Conservation (phyloP, 2,888 invertebrate genomes). For the Exephanes ischioxanthus region DNA sequence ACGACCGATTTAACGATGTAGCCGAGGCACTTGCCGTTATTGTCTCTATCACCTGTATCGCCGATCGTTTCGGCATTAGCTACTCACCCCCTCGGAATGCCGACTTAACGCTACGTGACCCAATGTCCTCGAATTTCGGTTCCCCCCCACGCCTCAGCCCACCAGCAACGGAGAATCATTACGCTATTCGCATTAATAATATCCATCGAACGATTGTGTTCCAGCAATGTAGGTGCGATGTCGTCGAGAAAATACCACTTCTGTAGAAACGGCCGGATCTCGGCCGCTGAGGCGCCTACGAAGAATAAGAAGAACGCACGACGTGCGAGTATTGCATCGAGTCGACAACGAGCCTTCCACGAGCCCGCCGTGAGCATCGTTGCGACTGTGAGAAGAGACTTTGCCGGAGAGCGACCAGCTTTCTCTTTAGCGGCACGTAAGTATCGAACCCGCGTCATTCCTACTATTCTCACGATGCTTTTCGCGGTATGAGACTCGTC, state of each 20-base stretch:
- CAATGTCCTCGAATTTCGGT: conserved; percentile 20
- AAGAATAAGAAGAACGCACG: conserved; percentile 8
- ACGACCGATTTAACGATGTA: neutral
- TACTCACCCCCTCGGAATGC: conserved; percentile 20
- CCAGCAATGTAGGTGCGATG: neutral
- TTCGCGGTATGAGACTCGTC: conserved; percentile 1
- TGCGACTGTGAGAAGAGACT: conserved; percentile 40
- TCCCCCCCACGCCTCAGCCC: neutral
- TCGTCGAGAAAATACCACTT: conserved; percentile 10
- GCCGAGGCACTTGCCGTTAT: neutral
- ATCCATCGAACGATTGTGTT: neutral
- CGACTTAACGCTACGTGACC: conserved; percentile 28
- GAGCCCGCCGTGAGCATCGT: conserved; percentile 40
- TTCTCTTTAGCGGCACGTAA: conserved; percentile 57
- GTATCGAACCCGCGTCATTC: conserved; percentile 42
- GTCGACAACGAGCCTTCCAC: conserved; percentile 30
- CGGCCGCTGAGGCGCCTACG: neutral
- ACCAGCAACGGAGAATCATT: conserved; percentile 17
- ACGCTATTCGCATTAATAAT: conserved; percentile 22
- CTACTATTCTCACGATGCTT: conserved; percentile 29
- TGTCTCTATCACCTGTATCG: neutral
- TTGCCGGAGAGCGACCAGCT: conserved; percentile 39
- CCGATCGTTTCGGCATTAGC: conserved; percentile 29
- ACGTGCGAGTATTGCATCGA: neutral
- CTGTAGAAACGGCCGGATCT: conserved; percentile 5